Evolutionary conservation across 1,140 invertebrate species (phyloP).

Genomic region (Chironomus tepperi): DNA sequence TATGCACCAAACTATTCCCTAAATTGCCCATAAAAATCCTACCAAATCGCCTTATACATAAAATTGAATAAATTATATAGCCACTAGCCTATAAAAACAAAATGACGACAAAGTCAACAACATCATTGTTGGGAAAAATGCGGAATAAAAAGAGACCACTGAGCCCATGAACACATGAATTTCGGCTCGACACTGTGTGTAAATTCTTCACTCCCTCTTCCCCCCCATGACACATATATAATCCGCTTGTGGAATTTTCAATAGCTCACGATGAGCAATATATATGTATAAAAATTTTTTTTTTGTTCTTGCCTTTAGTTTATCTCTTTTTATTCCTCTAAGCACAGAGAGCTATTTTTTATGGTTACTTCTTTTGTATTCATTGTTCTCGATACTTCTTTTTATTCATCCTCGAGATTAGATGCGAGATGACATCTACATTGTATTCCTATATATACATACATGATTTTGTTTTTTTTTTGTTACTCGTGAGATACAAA

Average conservation of each 20-base stretch:
- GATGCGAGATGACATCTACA: neutral
- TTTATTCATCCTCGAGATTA: neutral
- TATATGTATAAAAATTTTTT: neutral
- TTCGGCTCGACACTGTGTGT: neutral
- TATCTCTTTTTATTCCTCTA: constrained; percentile 1
- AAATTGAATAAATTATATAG: no score
- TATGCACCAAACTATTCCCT: no score
- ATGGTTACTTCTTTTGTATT: neutral
- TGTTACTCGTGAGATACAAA: neutral
- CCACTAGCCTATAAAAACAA: no score
- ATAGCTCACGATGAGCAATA: constrained; percentile 18
- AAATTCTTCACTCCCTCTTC: neutral
- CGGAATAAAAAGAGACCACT: neutral
- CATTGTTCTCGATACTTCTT: neutral
- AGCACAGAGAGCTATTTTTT: constrained; percentile 1
- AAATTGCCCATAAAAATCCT: no score
- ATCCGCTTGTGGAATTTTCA: constrained; percentile 23
- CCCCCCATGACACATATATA: neutral
- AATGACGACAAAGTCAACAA: no score
- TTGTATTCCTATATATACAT: neutral
- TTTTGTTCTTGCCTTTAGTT: neutral
- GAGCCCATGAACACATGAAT: constrained; percentile 11
- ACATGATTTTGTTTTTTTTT: no score
- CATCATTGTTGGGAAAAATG: no score
- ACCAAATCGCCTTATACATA: no score